Evolutionary conservation across 35 echinoderm and acorn worm species (phyloP), one percentile per base, ranked within the genome.

Genomic region (Apostichopus parvimensis): DNA sequence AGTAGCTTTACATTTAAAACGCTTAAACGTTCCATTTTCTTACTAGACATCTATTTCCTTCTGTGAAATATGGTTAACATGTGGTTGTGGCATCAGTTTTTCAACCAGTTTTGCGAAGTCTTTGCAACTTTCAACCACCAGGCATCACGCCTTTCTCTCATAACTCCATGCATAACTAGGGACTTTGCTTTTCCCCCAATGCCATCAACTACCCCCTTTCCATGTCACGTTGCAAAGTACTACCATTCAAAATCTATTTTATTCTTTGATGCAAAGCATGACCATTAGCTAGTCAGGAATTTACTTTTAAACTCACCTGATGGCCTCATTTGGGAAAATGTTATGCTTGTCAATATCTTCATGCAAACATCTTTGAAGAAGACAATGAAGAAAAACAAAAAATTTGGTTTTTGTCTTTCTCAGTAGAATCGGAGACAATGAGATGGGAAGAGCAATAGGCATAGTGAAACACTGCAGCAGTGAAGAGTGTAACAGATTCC

Each of bases 171-270:
- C 56, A 21, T 86, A 68, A 68, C 64, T 68, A 68, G 64, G 64
- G 34, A 86, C 58, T 83, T 92, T 8, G 57, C 91, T 15, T 20
- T 15, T 26, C 78, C 79, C 23, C 62, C 77, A 62, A 92, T 83
- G 8, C 91, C 91, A 61, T 92, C 91, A 9, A 92, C 91, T 8
- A 83, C 53, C 17, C 79, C 91, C 62, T 83, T 92, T 6, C 91
- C 91, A 34, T 92, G 91, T 56, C 56, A 92, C 54, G 78, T 92
- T 23, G 91, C 91, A 83, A 92, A 92, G n/a, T 83, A 92, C 18
- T 82, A n/a, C 79, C 91, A 92, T 65, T 83, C 54, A 59, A 92
- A 12, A 15, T 26, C 14, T 14, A 64, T 57, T 6, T 83, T 54
- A 66, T 92, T 12, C 58, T 92, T 14, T 66, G 0, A 45, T 34